Evolutionary conservation across 1,140 invertebrate species (phyloP).

Genomic region (Frieseomelitta varia): DNA sequence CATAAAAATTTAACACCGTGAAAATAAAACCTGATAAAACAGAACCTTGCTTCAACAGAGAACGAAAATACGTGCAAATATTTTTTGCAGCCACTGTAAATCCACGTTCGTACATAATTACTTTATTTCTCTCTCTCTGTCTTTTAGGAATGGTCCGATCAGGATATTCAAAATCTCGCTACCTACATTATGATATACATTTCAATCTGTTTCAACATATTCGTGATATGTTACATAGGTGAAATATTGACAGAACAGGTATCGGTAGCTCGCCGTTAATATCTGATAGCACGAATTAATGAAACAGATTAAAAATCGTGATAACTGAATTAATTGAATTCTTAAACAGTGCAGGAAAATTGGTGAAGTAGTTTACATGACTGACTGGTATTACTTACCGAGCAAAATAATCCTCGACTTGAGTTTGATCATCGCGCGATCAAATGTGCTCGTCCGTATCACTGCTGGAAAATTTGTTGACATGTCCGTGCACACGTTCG

Average conservation of each 20-base stretch:
- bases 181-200: constrained; percentile 43
- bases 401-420: constrained; percentile 52
- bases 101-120: too few species aligned
- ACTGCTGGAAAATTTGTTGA: constrained; percentile 67
- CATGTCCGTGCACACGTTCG: constrained; percentile 66
- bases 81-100: too few species aligned
- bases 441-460: constrained; percentile 57
- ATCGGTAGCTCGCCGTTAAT: not conserved
- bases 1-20: too few species aligned
- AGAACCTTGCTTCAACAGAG: too few species aligned
- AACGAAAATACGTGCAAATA: too few species aligned
- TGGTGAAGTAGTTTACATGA: constrained; percentile 64
- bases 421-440: constrained; percentile 64
- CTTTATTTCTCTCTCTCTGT: not conserved
- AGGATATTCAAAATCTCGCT: constrained; percentile 8
- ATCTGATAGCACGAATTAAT: too few species aligned
- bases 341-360: constrained; percentile 60
- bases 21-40: not conserved
- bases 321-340: not conserved
- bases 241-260: constrained; percentile 67
- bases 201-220: constrained; percentile 66
- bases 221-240: constrained; percentile 69
- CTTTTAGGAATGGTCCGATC: constrained; percentile 63
- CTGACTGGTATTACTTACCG: constrained; percentile 66
- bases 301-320: too few species aligned